Conservation (phyloP, 2,888 invertebrate genomes). For the Alcis repandata region DNA sequence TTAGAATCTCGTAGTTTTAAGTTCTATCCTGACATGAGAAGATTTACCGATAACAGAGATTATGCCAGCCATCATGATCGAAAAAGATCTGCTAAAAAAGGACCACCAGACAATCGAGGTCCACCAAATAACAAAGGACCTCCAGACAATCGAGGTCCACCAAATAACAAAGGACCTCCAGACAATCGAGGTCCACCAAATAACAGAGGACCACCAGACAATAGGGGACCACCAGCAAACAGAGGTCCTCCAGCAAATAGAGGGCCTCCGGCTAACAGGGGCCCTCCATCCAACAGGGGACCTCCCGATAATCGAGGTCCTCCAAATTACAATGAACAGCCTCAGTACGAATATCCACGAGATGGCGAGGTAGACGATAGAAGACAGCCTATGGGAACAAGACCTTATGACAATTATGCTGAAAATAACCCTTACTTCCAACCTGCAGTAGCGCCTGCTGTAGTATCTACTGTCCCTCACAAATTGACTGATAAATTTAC, state of each 20-base stretch:
- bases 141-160: slow-evolving; percentile 33
- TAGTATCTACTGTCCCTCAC: slow-evolving; percentile 5
- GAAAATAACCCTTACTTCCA: slow-evolving; percentile 5
- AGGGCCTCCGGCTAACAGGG: slow-evolving; percentile 37
- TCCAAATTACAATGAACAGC: slow-evolving; percentile 8
- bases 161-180: slow-evolving; percentile 42
- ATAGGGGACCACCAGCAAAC: slow-evolving; percentile 40
- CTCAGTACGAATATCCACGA: neutral
- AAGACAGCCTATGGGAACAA: neutral
- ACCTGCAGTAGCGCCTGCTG: slow-evolving; percentile 2
- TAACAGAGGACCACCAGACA: slow-evolving; percentile 40
- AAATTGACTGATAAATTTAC: slow-evolving; percentile 27
- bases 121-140: slow-evolving; percentile 40
- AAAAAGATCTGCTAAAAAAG: slow-evolving; percentile 39
- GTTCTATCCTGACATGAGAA: slow-evolving; percentile 22
- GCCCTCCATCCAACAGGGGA: slow-evolving; percentile 32
- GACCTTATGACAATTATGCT: slow-evolving; percentile 3
- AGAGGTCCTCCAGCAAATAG: slow-evolving; percentile 36
- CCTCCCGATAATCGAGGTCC: slow-evolving; percentile 33
- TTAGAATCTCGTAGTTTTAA: slow-evolving; percentile 29
- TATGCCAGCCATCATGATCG: neutral
- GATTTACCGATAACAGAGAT: slow-evolving; percentile 39
- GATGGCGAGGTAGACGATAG: neutral
- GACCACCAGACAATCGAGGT: no score
- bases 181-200: slow-evolving; percentile 40